These are phyloP conservation scores for Dolomedes plantarius DNA, from an alignment of 2,888 invertebrate species.

Conservation along the genomic window DNA sequence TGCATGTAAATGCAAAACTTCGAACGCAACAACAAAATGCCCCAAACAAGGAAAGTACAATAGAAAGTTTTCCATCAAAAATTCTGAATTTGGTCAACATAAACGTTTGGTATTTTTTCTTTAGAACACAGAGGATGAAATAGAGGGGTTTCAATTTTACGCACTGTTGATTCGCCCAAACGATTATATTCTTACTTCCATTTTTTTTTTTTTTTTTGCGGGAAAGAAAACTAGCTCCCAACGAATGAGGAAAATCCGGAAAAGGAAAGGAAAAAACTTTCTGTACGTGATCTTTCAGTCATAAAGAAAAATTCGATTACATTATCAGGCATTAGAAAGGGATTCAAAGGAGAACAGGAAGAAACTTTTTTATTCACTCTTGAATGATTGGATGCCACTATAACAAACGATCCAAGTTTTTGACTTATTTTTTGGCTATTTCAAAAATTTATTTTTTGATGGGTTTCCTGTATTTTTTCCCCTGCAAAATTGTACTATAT, in stretches of 20 bases:
- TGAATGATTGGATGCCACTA: background rate
- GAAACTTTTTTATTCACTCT: background rate
- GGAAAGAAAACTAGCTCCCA: background rate
- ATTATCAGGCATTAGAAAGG: background rate
- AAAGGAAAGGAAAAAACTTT: background rate
- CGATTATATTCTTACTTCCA: background rate
- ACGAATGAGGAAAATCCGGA: background rate
- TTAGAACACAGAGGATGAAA: background rate
- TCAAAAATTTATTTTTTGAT: too few relatives aligned
- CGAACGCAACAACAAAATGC: background rate
- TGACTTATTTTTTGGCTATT: background rate
- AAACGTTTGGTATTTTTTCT: background rate
- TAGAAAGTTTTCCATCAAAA: background rate
- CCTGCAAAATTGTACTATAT: too few relatives aligned
- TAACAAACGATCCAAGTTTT: background rate
- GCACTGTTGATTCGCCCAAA: background rate
- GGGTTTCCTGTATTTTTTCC: too few relatives aligned
- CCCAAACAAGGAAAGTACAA: background rate
- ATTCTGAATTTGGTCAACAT: background rate
- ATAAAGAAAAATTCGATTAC: slow-evolving; percentile 6
- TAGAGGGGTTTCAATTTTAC: background rate
- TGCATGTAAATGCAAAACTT: too few relatives aligned
- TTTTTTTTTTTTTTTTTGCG: background rate
- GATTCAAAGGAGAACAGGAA: background rate
- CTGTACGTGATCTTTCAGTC: background rate